phyloP scores from a whole-genome alignment of 2,113 vertebrate species.

The Antechinus flavipes region DNA sequence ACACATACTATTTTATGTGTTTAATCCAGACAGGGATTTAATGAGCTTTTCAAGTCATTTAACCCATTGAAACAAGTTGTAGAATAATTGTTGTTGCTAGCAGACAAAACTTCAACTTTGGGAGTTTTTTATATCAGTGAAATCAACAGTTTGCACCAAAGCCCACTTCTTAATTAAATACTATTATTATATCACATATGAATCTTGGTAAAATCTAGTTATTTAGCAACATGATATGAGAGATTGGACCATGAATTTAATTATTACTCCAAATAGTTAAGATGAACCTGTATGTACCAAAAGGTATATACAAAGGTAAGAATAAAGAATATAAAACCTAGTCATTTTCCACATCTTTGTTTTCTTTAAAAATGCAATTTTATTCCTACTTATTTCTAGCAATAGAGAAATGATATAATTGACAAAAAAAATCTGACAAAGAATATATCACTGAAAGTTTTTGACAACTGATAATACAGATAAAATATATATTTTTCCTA shows the following conservation, averaged over 20 bases:
- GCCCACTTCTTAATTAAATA: background rate
- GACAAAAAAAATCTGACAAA: conserved; percentile 15
- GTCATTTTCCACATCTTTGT: background rate
- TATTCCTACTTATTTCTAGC: background rate
- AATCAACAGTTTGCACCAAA: too few species aligned
- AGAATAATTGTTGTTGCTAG: background rate
- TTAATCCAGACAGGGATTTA: background rate
- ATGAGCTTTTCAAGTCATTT: background rate
- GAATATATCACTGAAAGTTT: background rate
- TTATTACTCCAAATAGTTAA: background rate
- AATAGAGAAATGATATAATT: conserved; percentile 25
- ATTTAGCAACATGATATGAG: background rate
- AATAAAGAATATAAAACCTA: background rate
- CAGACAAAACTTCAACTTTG: background rate
- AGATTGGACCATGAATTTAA: background rate
- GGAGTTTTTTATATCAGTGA: too few species aligned
- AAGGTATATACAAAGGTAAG: background rate
- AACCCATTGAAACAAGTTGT: too few species aligned
- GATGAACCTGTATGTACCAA: background rate
- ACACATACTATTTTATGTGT: background rate
- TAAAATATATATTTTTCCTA: background rate
- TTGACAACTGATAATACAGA: conserved; percentile 1
- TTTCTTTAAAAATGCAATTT: background rate
- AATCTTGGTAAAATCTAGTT: background rate
- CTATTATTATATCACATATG: background rate